These are phyloP conservation scores for Taenioides sp. DNA, from an alignment of 2,797 vertebrate genomes.

Conservation along the genomic window DNA sequence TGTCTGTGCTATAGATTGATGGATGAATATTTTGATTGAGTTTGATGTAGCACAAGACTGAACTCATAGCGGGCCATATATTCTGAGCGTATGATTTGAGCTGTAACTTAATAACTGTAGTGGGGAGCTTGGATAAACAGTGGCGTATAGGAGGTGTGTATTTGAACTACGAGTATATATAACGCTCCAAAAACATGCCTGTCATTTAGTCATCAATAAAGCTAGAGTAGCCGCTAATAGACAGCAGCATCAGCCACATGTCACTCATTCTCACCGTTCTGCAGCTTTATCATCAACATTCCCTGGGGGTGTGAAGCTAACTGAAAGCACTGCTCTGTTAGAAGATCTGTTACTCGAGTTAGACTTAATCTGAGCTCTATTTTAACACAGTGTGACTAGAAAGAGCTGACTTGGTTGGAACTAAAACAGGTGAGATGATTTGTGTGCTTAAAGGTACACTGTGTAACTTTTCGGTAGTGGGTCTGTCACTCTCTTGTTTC, in stretches of 20 bases:
- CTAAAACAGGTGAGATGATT: too few species aligned
- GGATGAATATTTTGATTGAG: slow-evolving; percentile 63
- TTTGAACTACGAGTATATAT: slow-evolving; percentile 68
- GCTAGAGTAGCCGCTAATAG: slow-evolving; percentile 59
- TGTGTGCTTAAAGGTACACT: too few species aligned
- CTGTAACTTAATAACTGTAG: slow-evolving; percentile 66
- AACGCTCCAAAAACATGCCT: slow-evolving; percentile 52
- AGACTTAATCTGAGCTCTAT: too few species aligned
- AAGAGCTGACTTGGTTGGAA: too few species aligned
- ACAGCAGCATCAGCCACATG: slow-evolving; percentile 47
- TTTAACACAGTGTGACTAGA: too few species aligned
- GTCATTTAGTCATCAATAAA: slow-evolving; percentile 68
- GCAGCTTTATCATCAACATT: too few species aligned
- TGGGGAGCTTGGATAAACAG: slow-evolving; percentile 65
- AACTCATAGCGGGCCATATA: slow-evolving; percentile 56
- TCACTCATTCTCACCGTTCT: slow-evolving; percentile 29
- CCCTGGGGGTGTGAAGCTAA: too few species aligned
- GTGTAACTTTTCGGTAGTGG: too few species aligned
- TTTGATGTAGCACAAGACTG: slow-evolving; percentile 46
- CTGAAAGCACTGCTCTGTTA: too few species aligned
- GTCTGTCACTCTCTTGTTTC: too few species aligned
- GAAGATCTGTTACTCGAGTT: too few species aligned
- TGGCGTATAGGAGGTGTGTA: slow-evolving; percentile 51
- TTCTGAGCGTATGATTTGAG: slow-evolving; percentile 39
- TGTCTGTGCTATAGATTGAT: slow-evolving; percentile 55